Conservation (phyloP, 2,797 vertebrate species). For the Manis crassicaudata region DNA sequence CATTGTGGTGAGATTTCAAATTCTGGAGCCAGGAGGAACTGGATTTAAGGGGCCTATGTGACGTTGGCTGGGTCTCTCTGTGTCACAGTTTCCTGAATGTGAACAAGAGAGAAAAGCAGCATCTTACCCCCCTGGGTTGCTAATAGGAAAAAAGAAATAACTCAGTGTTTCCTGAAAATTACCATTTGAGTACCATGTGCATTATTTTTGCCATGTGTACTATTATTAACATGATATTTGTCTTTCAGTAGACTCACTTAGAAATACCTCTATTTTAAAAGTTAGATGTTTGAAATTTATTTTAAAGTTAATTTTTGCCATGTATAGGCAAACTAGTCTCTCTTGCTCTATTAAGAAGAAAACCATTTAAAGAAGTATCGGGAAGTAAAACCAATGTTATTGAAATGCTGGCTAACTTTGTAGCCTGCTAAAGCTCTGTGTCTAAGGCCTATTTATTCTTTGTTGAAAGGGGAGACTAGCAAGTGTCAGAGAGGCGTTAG, state of each 20-base stretch:
- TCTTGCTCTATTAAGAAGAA: not conserved
- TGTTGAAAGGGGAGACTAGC: not conserved
- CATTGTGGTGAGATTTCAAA: not conserved
- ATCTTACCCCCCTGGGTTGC: not conserved
- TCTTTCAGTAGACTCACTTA: not conserved
- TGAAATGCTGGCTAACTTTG: conserved; percentile 22
- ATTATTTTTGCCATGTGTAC: not conserved
- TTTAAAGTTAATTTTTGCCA: conserved; percentile 25
- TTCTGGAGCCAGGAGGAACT: not conserved
- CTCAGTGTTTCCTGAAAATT: not conserved
- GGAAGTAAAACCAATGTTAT: not conserved
- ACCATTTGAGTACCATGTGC: not conserved
- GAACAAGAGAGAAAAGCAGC: not conserved
- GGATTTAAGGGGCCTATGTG: not conserved
- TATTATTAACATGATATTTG: not conserved
- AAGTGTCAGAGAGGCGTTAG: not conserved
- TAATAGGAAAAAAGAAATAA: not conserved
- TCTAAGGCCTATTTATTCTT: not conserved
- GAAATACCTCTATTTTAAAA: not conserved
- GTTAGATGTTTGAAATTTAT: not conserved
- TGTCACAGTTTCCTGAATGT: not conserved
- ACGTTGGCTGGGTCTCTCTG: not conserved
- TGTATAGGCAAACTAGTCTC: not conserved
- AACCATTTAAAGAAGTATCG: not conserved
- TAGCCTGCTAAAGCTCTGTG: not conserved